Evolutionary conservation across 2,888 invertebrate genomes (phyloP), one percentile per base, ranked within the genome.

Genomic region (Gandaritis pyraliata): DNA sequence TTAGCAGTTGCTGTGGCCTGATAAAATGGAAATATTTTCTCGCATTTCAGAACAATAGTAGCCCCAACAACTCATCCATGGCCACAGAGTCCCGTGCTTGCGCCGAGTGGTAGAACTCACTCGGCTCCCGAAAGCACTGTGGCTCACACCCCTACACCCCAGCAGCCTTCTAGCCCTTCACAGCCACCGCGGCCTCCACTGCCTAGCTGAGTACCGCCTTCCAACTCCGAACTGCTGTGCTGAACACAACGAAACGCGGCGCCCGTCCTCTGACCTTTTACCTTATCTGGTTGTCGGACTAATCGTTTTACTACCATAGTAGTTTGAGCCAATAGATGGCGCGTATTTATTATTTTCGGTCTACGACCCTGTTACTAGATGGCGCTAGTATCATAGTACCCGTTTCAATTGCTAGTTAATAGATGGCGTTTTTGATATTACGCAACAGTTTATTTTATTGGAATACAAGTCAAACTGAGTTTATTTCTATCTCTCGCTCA

Each of bases 51-150:
- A 73, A 94, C 94, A 75, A 87, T 94, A 64, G 94, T 94, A 69
- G 52, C 59, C 15, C 93, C 95, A 71, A 89, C 81, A 59, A 94
- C 95, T 71, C 95, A 96, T 81, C 96, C 96, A 65, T 96, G 96
- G 96, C 96, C 96, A 69, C 95, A 95, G 66, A 96, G 96, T 83
- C 95, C 96, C 69, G 94, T 96, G 72, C 92, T 96, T 76, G 95
- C 96, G 74, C 94, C 95, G 61, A 93, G 95, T 72, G 94, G 94
- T 73, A 93, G 96, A 75, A 95, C 95, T 68, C 95, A 96, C 83
- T 93, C 96, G 65, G 95, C 95, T 68, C 95, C 96, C 48, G 96
- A 96, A 82, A 95, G 94, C 70, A 83, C 88, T 8, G 72, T 80
- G n/a, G 81, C 82, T 18, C 83, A 80, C 8, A 88, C 93, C 46